Base-by-base conservation (phyloP, 1,140 invertebrate genomes). In the Drosophila lacertosa region DNA sequence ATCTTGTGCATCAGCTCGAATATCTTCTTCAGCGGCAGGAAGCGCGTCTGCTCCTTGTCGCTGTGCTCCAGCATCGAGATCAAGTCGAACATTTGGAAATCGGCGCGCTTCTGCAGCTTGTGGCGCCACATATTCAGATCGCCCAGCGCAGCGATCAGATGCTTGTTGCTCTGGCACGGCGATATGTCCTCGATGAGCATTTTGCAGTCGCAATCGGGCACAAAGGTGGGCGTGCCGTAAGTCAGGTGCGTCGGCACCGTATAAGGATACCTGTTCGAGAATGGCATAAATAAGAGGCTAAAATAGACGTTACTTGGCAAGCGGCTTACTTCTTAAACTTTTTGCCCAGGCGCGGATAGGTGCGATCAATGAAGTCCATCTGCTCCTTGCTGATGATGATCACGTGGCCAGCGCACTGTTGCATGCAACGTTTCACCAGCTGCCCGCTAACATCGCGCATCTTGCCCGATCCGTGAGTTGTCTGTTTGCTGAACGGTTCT, bases 371-470 rank as follows among this genome's bases (percentile, higher is more conserved):
- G 22, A 74, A 90, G 11, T 86, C 77, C 48, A 77, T 74, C 20
- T 90, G 89, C 1, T 70, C 59, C 40, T 86, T 86, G 33, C 73
- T 88, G 0, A 89, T 69, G 15, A 90, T 71, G n/a, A 90, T 67
- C 7, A 77, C 65, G 2, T 70, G 66, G 4, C 59, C 74, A 0
- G 67, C 65, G 16, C 73, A 74, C 24, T 75, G 64, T 26, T 64
- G 57, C 29, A 90, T 40, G 51, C 76, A 82, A 3, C 51, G 48
- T 26, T 89, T 82, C 3, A 84, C 77, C n/a, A 45, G 60, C 2
- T 66, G 40, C 0, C 89, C 89, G 2, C 51, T 58, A 3, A 54
- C 51, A 35, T 68, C 72, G 0, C 44, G 5, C 0, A 33, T 16
- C 1, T 47, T 39, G 7, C 1, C 4, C 13, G 50, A 3, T 0